phyloP scores from a whole-genome alignment of 2,113 vertebrate genomes.

The Psammodynastes pulverulentus region DNA sequence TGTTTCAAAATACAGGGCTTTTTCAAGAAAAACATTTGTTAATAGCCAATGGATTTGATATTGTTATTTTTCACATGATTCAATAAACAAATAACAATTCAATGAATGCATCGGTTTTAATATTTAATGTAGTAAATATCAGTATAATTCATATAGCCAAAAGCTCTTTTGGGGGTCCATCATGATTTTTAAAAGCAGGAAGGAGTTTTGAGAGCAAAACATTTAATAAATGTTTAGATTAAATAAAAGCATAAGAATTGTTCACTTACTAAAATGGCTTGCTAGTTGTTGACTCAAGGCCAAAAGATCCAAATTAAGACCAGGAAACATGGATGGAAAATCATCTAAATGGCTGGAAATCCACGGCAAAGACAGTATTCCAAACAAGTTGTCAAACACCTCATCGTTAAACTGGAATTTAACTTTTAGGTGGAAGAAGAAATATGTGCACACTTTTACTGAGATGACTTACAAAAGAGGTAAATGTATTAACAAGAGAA shows the following conservation, averaged over 20 bases:
- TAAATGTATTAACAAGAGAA: not conserved
- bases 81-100: not conserved
- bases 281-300: constrained; percentile 74
- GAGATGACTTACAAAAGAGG: not conserved
- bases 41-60: not conserved
- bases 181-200: not conserved
- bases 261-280: constrained; percentile 80
- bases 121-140: not conserved
- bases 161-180: not conserved
- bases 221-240: not conserved
- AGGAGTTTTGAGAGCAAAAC: not conserved
- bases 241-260: not conserved
- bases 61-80: not conserved
- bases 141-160: not conserved
- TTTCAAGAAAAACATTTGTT: not conserved
- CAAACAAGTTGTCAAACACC: constrained; percentile 77
- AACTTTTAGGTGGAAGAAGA: constrained; percentile 58
- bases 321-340: constrained; percentile 66
- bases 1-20: not conserved
- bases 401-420: constrained; percentile 67
- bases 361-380: constrained; percentile 88
- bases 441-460: constrained; percentile 10
- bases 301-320: constrained; percentile 71
- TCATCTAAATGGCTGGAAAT: constrained; percentile 75
- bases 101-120: not conserved